These are phyloP conservation scores for Hemithea aestivaria DNA, from an alignment of 2,888 invertebrate species.

Conservation along the genomic window DNA sequence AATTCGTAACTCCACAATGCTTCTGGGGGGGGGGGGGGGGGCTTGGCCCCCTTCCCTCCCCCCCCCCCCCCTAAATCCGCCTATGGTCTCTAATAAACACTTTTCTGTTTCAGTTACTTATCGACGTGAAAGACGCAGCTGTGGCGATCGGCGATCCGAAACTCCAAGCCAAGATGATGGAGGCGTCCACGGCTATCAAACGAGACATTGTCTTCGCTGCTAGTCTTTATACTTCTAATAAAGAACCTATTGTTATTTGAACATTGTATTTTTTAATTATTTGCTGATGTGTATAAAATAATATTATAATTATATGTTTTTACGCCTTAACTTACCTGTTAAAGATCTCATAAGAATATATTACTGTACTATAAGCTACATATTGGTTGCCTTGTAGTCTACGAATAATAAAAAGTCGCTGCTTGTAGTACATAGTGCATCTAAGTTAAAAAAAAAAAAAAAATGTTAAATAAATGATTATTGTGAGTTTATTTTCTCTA, in stretches of 20 bases:
- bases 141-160: conserved; percentile 95
- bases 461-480: too few relatives aligned
- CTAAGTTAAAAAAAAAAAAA: too few relatives aligned
- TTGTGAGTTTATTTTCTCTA: too few relatives aligned
- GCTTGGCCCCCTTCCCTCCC: too few relatives aligned
- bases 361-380: too few relatives aligned
- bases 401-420: too few relatives aligned
- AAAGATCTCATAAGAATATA: conserved; percentile 13
- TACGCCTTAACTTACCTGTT: conserved; percentile 8
- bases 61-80: too few relatives aligned
- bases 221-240: conserved; percentile 89
- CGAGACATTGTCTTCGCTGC: conserved; percentile 99
- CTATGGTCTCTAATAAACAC: too few relatives aligned
- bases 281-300: background rate
- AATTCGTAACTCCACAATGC: too few relatives aligned
- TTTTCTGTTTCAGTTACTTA: conserved; percentile 62
- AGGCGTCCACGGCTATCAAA: conserved; percentile 94
- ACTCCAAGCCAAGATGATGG: conserved; percentile 96
- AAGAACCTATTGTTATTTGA: conserved; percentile 45
- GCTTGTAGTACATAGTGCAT: too few relatives aligned
- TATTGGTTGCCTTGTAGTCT: too few relatives aligned
- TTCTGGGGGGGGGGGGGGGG: too few relatives aligned
- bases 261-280: conserved; percentile 2
- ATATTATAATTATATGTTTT: conserved; percentile 5
- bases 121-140: conserved; percentile 94